Percentiles rank a stretch among this genome's conserved stretches.
phyloP scores from a whole-genome alignment of 2,797 vertebrate genomes.

The Simalia tracyae region DNA sequence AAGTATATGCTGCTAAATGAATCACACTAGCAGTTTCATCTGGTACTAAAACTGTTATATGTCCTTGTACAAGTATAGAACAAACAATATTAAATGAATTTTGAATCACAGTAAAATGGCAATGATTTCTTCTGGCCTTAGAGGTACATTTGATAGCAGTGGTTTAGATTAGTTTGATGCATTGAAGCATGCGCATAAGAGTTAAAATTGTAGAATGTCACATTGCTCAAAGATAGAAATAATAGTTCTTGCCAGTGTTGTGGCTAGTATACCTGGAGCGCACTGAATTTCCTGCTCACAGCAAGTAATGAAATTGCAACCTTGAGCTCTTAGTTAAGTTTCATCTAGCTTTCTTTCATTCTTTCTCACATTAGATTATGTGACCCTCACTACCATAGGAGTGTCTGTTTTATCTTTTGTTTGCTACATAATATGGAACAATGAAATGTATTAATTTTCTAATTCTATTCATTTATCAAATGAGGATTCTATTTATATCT shows the following conservation, averaged over 20 bases:
- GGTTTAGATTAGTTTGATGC: constrained; percentile 23
- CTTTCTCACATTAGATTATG: background rate
- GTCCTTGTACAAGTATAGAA: constrained; percentile 12
- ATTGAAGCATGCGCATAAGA: constrained; percentile 8
- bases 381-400: background rate
- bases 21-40: constrained; percentile 11
- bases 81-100: constrained; percentile 26
- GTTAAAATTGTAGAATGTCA: constrained; percentile 22
- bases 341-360: background rate
- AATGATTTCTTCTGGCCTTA: constrained; percentile 15
- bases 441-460: background rate
- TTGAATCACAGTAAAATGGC: constrained; percentile 16
- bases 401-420: background rate
- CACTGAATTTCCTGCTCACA: constrained; percentile 30
- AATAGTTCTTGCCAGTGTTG: background rate
- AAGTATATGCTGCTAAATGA: constrained; percentile 14
- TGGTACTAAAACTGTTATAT: constrained; percentile 27
- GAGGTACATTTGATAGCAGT: constrained; percentile 7
- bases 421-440: background rate
- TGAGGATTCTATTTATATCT: constrained; percentile 20
- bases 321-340: constrained; percentile 37
- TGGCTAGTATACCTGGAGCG: constrained; percentile 27
- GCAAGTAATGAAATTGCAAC: constrained; percentile 4
- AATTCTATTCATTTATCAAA: constrained; percentile 28
- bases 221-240: constrained; percentile 21